Percentiles rank a stretch among this genome's conserved stretches.
phyloP scores from a whole-genome alignment of 2,888 invertebrate species.

The Perizoma affinitatum region DNA sequence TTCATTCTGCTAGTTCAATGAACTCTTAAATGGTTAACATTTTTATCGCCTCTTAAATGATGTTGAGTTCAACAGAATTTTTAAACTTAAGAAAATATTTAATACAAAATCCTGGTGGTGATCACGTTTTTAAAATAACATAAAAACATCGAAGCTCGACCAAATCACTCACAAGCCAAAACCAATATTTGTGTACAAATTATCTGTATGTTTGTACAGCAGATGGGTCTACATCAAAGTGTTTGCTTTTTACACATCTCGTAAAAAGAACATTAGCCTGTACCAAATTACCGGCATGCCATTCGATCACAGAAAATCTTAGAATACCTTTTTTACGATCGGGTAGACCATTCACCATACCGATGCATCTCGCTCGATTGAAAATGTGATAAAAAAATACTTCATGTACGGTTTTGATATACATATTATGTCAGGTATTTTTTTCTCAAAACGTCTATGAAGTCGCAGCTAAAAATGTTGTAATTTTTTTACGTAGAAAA shows the following conservation, averaged over 20 bases:
- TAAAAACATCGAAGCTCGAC: constrained; percentile 9
- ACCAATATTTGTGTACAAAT: constrained; percentile 21
- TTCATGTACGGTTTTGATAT: background rate
- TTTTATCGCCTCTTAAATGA: no score
- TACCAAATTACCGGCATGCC: constrained; percentile 55
- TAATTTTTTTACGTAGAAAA: no score
- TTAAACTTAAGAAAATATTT: no score
- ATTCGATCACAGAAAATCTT: constrained; percentile 46
- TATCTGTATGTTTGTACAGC: constrained; percentile 31
- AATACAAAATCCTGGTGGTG: no score
- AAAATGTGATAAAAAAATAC: constrained; percentile 14
- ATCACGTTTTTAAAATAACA: constrained; percentile 2
- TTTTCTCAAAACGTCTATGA: no score
- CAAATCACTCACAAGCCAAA: constrained; percentile 20
- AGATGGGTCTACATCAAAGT: constrained; percentile 64
- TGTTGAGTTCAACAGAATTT: no score
- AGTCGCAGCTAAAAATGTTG: no score
- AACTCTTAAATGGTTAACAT: no score
- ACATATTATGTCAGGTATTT: no score
- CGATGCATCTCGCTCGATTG: constrained; percentile 15
- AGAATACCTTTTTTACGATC: constrained; percentile 44
- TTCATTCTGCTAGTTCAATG: no score
- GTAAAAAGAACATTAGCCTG: constrained; percentile 69
- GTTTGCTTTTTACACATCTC: constrained; percentile 58
- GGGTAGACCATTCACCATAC: constrained; percentile 25